Conservation (phyloP, 2,113 vertebrate genomes). For the Balaeniceps rex region DNA sequence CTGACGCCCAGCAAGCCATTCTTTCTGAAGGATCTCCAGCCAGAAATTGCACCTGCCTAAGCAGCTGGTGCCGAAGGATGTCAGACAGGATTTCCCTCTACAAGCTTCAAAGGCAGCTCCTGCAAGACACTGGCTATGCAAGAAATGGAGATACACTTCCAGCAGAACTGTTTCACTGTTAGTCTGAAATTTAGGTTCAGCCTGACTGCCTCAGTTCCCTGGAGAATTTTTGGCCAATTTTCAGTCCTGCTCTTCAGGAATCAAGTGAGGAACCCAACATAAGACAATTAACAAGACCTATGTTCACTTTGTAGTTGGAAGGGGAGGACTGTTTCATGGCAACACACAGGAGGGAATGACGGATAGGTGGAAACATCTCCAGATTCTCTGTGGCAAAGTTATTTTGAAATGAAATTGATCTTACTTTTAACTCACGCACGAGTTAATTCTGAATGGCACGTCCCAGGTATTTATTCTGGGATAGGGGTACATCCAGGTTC, state of each 20-base stretch:
- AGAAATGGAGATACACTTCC: background rate
- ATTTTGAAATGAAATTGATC: background rate
- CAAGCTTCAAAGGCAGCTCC: background rate
- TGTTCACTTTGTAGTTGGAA: background rate
- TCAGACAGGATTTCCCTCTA: background rate
- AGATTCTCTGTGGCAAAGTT: background rate
- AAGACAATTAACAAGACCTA: background rate
- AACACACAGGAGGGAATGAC: background rate
- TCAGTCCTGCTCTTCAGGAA: background rate
- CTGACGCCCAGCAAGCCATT: background rate
- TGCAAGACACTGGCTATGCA: background rate
- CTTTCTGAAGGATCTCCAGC: background rate
- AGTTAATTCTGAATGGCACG: background rate
- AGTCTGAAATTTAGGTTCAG: background rate
- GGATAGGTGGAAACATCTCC: background rate
- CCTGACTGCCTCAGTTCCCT: background rate
- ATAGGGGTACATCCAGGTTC: background rate
- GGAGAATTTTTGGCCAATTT: background rate
- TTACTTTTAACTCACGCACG: background rate
- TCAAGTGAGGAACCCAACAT: background rate
- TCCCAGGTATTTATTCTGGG: background rate
- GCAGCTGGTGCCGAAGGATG: background rate
- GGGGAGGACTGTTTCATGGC: background rate
- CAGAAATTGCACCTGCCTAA: background rate
- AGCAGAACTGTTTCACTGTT: background rate